phyloP scores from a whole-genome alignment of 2,797 vertebrate species.

The Philypnodon macrostomus region DNA sequence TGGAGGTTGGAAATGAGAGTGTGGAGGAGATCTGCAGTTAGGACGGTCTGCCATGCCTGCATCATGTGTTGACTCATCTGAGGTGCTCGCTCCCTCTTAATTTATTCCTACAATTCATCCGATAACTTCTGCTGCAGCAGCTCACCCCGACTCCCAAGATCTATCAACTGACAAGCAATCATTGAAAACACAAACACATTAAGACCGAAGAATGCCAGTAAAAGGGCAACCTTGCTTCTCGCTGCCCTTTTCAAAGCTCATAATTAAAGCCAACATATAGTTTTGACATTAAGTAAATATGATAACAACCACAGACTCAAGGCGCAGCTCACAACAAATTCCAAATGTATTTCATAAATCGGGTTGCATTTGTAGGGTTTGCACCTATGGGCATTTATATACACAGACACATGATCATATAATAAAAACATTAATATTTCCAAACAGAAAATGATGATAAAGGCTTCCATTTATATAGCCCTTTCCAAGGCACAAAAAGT shows the following conservation, averaged over 20 bases:
- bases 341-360: constrained; percentile 10
- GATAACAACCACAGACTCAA: constrained; percentile 14
- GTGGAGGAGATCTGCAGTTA: too few species aligned
- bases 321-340: constrained; percentile 9
- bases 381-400: background rate
- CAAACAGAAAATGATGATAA: background rate
- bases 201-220: constrained; percentile 46
- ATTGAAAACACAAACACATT: constrained; percentile 62
- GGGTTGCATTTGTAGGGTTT: constrained; percentile 5
- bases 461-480: too few species aligned
- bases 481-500: too few species aligned
- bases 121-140: constrained; percentile 27
- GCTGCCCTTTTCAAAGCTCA: constrained; percentile 48
- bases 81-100: too few species aligned
- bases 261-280: constrained; percentile 42
- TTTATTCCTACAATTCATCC: constrained; percentile 30
- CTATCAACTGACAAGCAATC: constrained; percentile 63
- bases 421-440: constrained; percentile 17
- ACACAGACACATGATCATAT: too few species aligned
- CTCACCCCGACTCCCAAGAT: constrained; percentile 26
- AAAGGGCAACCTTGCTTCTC: constrained; percentile 52
- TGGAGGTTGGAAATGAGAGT: background rate
- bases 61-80: background rate
- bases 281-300: constrained; percentile 43
- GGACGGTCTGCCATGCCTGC: background rate